Evolutionary conservation across 2,888 invertebrate genomes (phyloP), one percentile per base, ranked within the genome.

Genomic region (Geotrupes spiniger): DNA sequence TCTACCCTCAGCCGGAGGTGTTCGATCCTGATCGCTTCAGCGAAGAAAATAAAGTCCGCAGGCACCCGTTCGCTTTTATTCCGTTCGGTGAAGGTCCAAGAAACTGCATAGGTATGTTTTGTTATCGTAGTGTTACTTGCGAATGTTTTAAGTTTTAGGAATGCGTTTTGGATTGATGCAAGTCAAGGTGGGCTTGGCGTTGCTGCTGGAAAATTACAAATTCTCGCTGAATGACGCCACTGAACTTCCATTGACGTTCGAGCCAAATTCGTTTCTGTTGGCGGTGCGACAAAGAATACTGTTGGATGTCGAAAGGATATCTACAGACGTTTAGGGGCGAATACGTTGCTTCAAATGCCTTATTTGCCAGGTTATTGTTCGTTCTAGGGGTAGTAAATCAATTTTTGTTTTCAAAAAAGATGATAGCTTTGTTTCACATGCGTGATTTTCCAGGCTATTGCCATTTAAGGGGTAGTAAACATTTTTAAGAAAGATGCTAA

Each of bases 11-110:
- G 27, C 70, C 72, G 1, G 49, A 61, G 2, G 58, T 53, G 26
- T 72, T 71, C 46, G 63, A 70, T 40, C 72, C 72, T 2, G 68
- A 70, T 14, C 51, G 70, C 21, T 71, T 71, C 56, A 59, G 56
- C 2, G 51, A 54, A 2, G 63, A 63, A 46, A 59, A 62, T 10
- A 61, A 55, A 36, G 49, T 44, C 2, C 52, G 49, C 10, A 37
- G 62, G 6, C 53, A 44, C 9, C 58, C 60, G 0, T 63, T 54
- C 40, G 51, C 59, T 4, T 65, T 60, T 33, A 39, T 65, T 21
- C 65, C 65, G 9, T 67, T 65, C 39, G 64, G 64, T 6, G 51
- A 51, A 40, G 51, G 51, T 12, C 51, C 51, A n/a, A 42, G 51
- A 17, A 43, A 38, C 9, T 25, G 64, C 56, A 42, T 51, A 5